phyloP scores from a whole-genome alignment of 2,888 invertebrate species.

The Agrotis segetum region DNA sequence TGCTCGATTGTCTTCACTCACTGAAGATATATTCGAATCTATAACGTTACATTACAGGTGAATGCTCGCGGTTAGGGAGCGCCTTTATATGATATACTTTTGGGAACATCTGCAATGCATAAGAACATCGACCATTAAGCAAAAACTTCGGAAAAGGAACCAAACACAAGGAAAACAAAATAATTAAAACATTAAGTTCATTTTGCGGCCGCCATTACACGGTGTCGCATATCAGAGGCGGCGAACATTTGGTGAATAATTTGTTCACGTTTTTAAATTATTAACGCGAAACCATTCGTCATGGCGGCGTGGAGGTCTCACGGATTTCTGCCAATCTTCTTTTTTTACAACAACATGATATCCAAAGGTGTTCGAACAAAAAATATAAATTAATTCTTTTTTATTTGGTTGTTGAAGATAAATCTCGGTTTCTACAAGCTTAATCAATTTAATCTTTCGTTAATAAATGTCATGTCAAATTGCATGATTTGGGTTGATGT shows the following conservation, averaged over 20 bases:
- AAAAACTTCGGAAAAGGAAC: constrained; percentile 5
- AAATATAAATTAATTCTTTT: constrained; percentile 29
- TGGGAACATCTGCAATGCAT: not conserved
- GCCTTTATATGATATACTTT: not conserved
- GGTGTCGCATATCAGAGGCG: constrained; percentile 81
- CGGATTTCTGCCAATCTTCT: constrained; percentile 41
- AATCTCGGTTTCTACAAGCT: constrained; percentile 16
- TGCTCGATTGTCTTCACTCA: no score
- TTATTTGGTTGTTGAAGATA: not conserved
- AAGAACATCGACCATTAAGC: not conserved
- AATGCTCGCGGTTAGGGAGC: no score
- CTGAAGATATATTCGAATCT: no score
- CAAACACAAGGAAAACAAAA: constrained; percentile 50
- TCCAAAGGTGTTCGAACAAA: constrained; percentile 20
- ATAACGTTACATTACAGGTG: no score
- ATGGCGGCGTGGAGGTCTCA: constrained; percentile 63
- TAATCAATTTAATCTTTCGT: constrained; percentile 26
- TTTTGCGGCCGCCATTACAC: constrained; percentile 69
- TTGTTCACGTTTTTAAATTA: constrained; percentile 82
- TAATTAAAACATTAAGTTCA: constrained; percentile 53
- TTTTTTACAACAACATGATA: constrained; percentile 35
- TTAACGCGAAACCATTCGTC: constrained; percentile 72
- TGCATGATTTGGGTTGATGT: constrained; percentile 18
- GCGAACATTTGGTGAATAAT: constrained; percentile 82
- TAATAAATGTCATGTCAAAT: constrained; percentile 29